Evolutionary conservation across 2,888 invertebrate species (phyloP).

Genomic region (Vannuccia rotundouncinata): DNA sequence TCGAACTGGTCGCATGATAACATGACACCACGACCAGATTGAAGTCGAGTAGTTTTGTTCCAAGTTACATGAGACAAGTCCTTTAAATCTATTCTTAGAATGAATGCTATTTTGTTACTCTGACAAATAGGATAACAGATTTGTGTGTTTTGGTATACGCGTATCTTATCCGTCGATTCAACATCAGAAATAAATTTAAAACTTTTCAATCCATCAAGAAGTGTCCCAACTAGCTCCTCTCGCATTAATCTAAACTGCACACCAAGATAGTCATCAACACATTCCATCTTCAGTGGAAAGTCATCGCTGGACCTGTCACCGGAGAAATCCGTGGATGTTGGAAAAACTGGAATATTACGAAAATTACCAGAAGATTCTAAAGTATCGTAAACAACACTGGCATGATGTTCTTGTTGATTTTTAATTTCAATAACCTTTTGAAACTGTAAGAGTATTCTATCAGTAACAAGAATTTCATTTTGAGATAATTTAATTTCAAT

Average conservation of each 20-base stretch:
- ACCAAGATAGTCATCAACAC: slow-evolving; percentile 69
- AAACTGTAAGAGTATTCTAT: not conserved
- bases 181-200: slow-evolving; percentile 52
- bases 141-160: slow-evolving; percentile 47
- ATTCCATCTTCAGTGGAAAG: slow-evolving; percentile 62
- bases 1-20: slow-evolving; percentile 54
- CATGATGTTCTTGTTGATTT: not conserved
- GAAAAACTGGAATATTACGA: slow-evolving; percentile 51
- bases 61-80: slow-evolving; percentile 43
- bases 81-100: slow-evolving; percentile 44
- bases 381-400: no score
- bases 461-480: not conserved
- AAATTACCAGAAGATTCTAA: no score
- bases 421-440: not conserved
- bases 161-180: slow-evolving; percentile 34
- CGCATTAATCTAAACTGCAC: slow-evolving; percentile 69
- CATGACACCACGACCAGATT: slow-evolving; percentile 67
- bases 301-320: slow-evolving; percentile 44
- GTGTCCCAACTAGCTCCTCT: slow-evolving; percentile 72
- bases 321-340: slow-evolving; percentile 50
- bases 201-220: slow-evolving; percentile 65
- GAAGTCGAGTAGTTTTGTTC: slow-evolving; percentile 61
- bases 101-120: slow-evolving; percentile 44
- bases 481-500: no score
- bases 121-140: slow-evolving; percentile 45